These are phyloP conservation scores for Macheiramphus alcinus DNA, from an alignment of 2,113 vertebrate species.

Conservation along the genomic window DNA sequence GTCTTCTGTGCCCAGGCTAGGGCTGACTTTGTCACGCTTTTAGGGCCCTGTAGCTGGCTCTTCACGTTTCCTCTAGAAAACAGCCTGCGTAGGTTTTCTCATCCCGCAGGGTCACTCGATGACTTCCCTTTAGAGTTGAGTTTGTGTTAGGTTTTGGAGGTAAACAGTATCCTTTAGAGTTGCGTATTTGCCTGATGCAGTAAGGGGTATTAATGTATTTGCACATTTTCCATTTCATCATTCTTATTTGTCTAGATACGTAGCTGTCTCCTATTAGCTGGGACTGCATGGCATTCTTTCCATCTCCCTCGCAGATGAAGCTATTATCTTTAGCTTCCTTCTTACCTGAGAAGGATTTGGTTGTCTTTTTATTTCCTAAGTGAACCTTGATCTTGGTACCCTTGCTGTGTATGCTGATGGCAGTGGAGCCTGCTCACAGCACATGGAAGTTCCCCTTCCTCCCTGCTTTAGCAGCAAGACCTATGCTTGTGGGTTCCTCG, in stretches of 20 bases:
- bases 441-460: background rate
- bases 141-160: background rate
- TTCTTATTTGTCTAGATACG: background rate
- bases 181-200: background rate
- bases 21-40: background rate
- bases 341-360: background rate
- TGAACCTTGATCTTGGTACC: background rate
- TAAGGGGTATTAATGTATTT: background rate
- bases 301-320: background rate
- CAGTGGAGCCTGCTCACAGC: background rate
- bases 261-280: background rate
- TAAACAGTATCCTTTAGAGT: background rate
- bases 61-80: fast-evolving
- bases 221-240: background rate
- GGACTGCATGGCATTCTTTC: fast-evolving
- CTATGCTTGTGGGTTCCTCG: background rate
- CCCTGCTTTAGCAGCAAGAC: background rate
- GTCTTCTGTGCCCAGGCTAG: background rate
- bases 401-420: background rate
- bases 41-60: background rate
- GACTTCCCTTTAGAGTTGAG: background rate
- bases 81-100: background rate
- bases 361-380: background rate
- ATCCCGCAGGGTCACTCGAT: background rate
- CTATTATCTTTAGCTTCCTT: background rate